Evolutionary conservation across 2,797 vertebrate genomes (phyloP), one percentile per base, ranked within the genome.

Genomic region (Mormyrus hasselquistii): DNA sequence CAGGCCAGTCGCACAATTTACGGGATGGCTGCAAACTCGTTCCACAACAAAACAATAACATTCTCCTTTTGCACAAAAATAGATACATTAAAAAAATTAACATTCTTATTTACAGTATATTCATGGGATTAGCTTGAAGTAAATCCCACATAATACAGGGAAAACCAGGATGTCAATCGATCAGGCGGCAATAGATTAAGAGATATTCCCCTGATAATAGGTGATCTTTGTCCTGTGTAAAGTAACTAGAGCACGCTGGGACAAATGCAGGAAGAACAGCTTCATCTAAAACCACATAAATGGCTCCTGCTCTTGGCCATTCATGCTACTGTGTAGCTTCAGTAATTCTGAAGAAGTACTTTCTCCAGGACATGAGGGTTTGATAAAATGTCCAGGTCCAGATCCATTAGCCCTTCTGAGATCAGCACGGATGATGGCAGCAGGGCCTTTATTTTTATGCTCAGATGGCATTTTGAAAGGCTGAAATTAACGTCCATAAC

Each of bases 391-490:
- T 85, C 49, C 83, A 52, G 83, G 44, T 85, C 83, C 3, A 9
- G 25, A 53, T 12, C 83, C 83, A 85, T 50, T 52, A 85, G 44
- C 4, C 49, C 22, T 12, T 34, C 47, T 25, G n/a, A 49, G n/a
- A 85, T 34, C 83, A 12, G 47, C 83, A 16, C 5, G 2, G 22
- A 49, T 49, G 44, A 52, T 29, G 83, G 44, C 49, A 52, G 49
- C 47, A 29, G 47, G 49, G 50, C 50, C 84, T 86, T 52, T n/a
- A 86, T 86, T 52, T 52, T 53, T 52, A 29, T 50, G 84, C 25
- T 86, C 84, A 52, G 84, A 53, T 86, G 84, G 25, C 84, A 86
- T 86, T 86, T 55, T 52, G 84, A 86, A 86, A 86, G 22, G 84
- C 84, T 86, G 47, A 86, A 52, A 86, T 86, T 52, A 53, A 53